Conservation (phyloP, 2,797 vertebrate genomes). For the Simalia tracyae region DNA sequence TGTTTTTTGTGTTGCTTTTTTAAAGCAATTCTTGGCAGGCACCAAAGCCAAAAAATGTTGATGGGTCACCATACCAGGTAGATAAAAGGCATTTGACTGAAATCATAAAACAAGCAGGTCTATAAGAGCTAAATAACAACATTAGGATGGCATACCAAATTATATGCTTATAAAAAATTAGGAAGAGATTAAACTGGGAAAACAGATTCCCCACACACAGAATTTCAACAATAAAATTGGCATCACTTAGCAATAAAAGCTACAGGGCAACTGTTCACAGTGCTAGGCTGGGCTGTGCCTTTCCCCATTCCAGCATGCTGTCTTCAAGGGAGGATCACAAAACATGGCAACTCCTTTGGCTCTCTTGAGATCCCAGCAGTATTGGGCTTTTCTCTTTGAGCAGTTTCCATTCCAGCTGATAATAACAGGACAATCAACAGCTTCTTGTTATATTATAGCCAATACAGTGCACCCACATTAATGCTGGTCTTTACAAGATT, state of each 20-base stretch:
- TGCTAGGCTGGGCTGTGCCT: too few species aligned
- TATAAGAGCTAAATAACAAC: neutral
- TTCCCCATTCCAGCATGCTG: too few species aligned
- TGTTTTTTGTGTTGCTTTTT: neutral
- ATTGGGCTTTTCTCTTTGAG: too few species aligned
- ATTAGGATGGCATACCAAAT: neutral
- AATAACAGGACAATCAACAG: too few species aligned
- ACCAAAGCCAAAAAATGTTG: neutral
- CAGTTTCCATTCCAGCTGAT: too few species aligned
- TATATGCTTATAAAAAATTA: too few species aligned
- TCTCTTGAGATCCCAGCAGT: too few species aligned
- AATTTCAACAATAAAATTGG: neutral
- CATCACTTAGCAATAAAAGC: neutral
- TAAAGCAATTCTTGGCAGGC: neutral
- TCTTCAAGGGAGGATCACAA: too few species aligned
- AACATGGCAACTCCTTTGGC: too few species aligned
- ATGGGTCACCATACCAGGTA: neutral
- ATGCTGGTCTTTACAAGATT: too few species aligned
- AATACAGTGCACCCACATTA: neutral
- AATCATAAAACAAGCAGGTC: neutral
- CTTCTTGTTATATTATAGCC: neutral
- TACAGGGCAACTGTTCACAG: neutral
- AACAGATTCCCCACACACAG: neutral
- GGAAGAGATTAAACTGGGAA: neutral
- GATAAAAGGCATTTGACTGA: neutral